Evolutionary conservation across 2,797 vertebrate genomes (phyloP).

Genomic region (Smutsia gigantea): DNA sequence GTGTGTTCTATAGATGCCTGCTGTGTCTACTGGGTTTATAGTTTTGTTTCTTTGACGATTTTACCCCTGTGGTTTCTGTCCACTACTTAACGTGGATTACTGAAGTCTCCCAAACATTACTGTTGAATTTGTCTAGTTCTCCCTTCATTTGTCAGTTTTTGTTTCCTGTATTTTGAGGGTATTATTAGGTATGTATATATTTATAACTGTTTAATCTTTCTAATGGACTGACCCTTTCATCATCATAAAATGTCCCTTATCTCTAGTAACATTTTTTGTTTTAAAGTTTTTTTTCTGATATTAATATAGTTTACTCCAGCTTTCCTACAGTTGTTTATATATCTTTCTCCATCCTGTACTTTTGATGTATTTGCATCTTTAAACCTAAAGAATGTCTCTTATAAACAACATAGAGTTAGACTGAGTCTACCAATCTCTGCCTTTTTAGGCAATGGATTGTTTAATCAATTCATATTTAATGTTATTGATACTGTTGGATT

Average conservation of each 20-base stretch:
- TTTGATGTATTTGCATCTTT: neutral
- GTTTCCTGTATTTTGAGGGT: neutral
- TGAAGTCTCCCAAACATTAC: neutral
- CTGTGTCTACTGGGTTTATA: neutral
- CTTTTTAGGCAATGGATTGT: neutral
- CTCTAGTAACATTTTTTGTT: neutral
- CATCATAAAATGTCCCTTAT: neutral
- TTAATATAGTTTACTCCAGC: neutral
- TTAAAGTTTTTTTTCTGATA: neutral
- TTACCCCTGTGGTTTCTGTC: neutral
- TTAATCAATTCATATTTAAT: constrained; percentile 1
- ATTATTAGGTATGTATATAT: neutral
- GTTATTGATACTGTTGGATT: neutral
- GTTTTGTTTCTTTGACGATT: neutral
- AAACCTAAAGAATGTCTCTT: neutral
- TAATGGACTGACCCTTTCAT: neutral
- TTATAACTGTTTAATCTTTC: neutral
- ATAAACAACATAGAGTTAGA: neutral
- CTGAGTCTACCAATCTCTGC: neutral
- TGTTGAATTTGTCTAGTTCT: neutral
- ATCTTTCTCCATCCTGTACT: neutral
- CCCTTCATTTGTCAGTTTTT: neutral
- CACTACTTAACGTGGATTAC: neutral
- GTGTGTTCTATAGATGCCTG: neutral
- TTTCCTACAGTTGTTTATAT: neutral